These are phyloP conservation scores for Carlito syrichta DNA, from an alignment of 2,113 vertebrate species.

Conservation along the genomic window DNA sequence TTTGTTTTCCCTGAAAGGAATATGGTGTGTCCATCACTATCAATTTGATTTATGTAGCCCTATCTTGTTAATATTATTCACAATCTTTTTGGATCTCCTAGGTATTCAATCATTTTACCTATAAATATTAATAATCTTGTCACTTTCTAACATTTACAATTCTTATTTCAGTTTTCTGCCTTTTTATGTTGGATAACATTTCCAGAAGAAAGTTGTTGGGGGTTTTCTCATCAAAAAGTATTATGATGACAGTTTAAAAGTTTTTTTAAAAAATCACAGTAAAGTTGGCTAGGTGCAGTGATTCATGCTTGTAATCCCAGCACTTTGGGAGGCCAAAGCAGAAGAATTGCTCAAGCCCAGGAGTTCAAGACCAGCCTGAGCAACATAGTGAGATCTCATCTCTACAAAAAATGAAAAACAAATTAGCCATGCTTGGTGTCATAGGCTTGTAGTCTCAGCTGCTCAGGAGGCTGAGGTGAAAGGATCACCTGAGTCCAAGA, in stretches of 20 bases:
- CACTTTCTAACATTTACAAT: slow-evolving; percentile 6
- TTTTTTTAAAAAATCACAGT: background rate
- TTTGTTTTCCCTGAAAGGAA: slow-evolving; percentile 24
- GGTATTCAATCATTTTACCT: slow-evolving; percentile 15
- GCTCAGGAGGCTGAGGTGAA: no score
- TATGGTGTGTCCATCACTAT: background rate
- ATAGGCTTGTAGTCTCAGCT: no score
- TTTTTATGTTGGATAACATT: slow-evolving; percentile 32
- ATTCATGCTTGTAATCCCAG: no score
- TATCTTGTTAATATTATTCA: background rate
- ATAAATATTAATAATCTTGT: slow-evolving; percentile 38
- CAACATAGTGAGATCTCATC: no score
- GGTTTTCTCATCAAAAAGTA: background rate
- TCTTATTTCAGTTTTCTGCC: slow-evolving; percentile 37
- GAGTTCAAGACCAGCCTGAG: no score
- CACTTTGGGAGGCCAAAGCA: no score
- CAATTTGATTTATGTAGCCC: background rate
- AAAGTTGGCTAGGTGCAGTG: no score
- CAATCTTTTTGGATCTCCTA: slow-evolving; percentile 9
- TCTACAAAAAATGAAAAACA: no score
- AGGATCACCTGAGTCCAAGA: no score
- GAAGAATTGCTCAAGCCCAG: no score
- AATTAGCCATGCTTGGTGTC: no score
- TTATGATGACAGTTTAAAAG: background rate
- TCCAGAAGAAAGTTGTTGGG: background rate